Conservation (phyloP, 2,113 vertebrate species). For the Fregetta grallaria region DNA sequence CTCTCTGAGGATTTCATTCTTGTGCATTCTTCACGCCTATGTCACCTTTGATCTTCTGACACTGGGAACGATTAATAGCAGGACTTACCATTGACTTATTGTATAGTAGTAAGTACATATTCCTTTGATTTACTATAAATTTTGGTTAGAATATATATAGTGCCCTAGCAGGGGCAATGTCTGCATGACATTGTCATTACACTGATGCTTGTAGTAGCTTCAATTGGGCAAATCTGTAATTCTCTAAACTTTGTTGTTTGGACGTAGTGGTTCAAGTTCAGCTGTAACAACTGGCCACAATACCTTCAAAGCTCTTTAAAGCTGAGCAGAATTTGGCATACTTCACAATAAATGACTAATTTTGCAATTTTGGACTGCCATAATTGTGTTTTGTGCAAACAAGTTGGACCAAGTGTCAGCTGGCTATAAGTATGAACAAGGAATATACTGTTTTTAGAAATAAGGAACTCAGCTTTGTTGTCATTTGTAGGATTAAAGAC, state of each 20-base stretch:
- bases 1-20: neutral
- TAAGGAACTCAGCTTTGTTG: neutral
- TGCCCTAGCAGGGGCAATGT: neutral
- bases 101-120: neutral
- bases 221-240: neutral
- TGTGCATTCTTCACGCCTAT: neutral
- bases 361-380: neutral
- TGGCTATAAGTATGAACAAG: neutral
- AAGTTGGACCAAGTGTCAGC: neutral
- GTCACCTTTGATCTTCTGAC: conserved; percentile 1
- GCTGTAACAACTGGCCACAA: neutral
- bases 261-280: neutral
- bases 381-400: neutral
- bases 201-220: neutral
- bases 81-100: neutral
- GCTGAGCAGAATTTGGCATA: neutral
- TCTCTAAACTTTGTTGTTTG: conserved; percentile 6
- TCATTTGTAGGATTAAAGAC: neutral
- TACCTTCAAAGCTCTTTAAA: neutral
- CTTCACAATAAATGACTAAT: neutral
- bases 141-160: neutral
- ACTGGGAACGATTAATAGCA: conserved; percentile 11
- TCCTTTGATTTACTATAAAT: conserved; percentile 24
- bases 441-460: neutral
- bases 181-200: neutral